Conservation (phyloP, 2,797 vertebrate species). For the Fundulus diaphanus region DNA sequence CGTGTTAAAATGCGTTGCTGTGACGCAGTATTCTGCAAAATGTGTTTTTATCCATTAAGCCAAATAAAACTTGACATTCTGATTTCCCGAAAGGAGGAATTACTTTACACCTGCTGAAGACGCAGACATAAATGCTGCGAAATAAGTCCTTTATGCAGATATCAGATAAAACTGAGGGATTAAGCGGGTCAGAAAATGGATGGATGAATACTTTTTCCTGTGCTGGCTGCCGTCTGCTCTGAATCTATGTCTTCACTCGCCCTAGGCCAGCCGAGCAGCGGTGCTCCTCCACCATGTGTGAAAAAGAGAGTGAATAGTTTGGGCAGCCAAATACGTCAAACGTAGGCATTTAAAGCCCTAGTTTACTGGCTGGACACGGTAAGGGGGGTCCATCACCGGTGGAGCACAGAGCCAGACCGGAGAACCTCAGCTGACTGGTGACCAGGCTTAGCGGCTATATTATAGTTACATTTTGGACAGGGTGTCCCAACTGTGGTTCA, state of each 20-base stretch:
- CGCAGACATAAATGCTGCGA: too few species aligned
- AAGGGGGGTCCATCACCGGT: slow-evolving; percentile 69
- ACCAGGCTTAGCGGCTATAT: neutral
- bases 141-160: too few species aligned
- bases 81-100: too few species aligned
- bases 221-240: slow-evolving; percentile 24
- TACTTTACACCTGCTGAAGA: too few species aligned
- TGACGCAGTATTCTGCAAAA: too few species aligned
- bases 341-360: slow-evolving; percentile 60
- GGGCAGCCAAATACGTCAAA: slow-evolving; percentile 38
- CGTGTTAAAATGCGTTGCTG: too few species aligned
- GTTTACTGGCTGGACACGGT: slow-evolving; percentile 78
- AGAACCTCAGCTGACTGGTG: neutral
- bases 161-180: too few species aligned
- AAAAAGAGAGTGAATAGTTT: slow-evolving; percentile 68
- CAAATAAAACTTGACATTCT: too few species aligned
- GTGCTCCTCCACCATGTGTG: slow-evolving; percentile 22
- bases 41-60: too few species aligned
- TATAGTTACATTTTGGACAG: neutral
- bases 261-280: slow-evolving; percentile 32
- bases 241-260: slow-evolving; percentile 30
- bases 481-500: too few species aligned
- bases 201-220: slow-evolving; percentile 4
- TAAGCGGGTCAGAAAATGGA: too few species aligned
- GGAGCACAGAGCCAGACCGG: slow-evolving; percentile 51